These are phyloP conservation scores for Halictus ligatus DNA, from an alignment of 2,888 invertebrate species.

Conservation along the genomic window DNA sequence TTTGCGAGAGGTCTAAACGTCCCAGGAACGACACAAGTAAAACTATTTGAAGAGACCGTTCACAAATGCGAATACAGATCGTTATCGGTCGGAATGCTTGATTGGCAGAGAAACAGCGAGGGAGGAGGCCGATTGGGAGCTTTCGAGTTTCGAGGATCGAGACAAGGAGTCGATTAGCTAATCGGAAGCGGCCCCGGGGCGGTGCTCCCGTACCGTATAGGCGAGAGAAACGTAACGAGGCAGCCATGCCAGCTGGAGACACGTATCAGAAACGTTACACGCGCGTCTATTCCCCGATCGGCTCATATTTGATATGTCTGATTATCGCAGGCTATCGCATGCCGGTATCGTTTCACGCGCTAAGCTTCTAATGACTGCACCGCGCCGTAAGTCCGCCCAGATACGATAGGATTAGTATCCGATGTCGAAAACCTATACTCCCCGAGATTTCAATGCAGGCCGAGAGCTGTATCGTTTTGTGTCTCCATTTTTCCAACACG, in stretches of 20 bases:
- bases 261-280: constrained; percentile 62
- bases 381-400: constrained; percentile 59
- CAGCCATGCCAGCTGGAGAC: constrained; percentile 35
- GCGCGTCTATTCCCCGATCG: constrained; percentile 61
- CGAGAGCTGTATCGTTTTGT: constrained; percentile 15
- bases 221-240: constrained; percentile 35
- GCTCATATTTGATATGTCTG: constrained; percentile 60
- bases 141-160: constrained; percentile 8
- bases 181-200: constrained; percentile 19
- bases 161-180: constrained; percentile 25
- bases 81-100: neutral
- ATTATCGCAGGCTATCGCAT: constrained; percentile 65
- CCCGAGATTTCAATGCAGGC: constrained; percentile 24
- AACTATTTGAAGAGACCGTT: too few species aligned
- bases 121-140: neutral
- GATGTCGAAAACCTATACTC: constrained; percentile 47
- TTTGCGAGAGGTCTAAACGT: too few species aligned
- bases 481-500: constrained; percentile 34
- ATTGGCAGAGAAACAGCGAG: neutral
- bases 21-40: too few species aligned
- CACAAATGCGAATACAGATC: too few species aligned
- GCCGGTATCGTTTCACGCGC: constrained; percentile 57
- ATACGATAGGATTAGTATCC: constrained; percentile 69
- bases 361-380: constrained; percentile 68
- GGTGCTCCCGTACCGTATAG: constrained; percentile 4